Conservation (phyloP, 2,888 invertebrate genomes). For the Margaritifera margaritifera region DNA sequence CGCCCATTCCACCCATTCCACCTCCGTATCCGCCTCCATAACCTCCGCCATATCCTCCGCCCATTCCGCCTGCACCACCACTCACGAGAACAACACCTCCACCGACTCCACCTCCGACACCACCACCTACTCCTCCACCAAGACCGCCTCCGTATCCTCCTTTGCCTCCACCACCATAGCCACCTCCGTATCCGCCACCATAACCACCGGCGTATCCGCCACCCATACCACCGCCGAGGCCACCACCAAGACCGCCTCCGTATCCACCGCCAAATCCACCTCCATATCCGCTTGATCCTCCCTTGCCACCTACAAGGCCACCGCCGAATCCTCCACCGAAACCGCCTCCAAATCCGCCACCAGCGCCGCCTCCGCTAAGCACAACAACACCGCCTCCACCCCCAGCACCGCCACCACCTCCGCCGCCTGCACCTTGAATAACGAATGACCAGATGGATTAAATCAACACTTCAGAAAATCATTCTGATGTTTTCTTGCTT, state of each 20-base stretch:
- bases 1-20: constrained; percentile 2
- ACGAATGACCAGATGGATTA: too few relatives aligned
- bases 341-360: constrained; percentile 6
- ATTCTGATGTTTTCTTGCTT: too few relatives aligned
- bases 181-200: not conserved
- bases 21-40: not conserved
- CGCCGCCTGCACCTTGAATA: not conserved
- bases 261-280: not conserved
- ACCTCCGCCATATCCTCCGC: not conserved
- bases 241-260: not conserved
- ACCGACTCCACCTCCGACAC: not conserved
- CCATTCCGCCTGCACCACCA: not conserved
- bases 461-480: too few relatives aligned
- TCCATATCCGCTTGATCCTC: not conserved
- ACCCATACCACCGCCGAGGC: not conserved
- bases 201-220: not conserved
- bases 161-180: not conserved
- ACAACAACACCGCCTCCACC: constrained; percentile 5
- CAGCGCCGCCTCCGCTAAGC: constrained; percentile 2
- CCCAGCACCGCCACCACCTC: constrained; percentile 3
- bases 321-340: not conserved
- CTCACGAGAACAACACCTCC: not conserved
- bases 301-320: not conserved
- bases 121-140: not conserved
- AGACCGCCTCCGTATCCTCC: too few relatives aligned